Evolutionary conservation across 2,113 vertebrate genomes (phyloP).

Genomic region (Mormoops blainvillei): DNA sequence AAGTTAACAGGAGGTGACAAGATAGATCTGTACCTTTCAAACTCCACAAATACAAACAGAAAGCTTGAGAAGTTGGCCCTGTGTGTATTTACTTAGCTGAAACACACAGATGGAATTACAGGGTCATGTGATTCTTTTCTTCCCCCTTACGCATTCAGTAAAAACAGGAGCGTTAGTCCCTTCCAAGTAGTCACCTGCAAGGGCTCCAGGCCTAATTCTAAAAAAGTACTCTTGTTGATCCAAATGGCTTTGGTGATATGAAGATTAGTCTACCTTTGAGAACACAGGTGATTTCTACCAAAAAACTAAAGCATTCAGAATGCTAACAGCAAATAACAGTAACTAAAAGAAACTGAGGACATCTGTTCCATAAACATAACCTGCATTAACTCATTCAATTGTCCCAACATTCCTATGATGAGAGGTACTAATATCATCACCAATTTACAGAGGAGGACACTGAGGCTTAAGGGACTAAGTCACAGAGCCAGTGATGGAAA

Average conservation of each 20-base stretch:
- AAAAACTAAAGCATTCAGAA: neutral
- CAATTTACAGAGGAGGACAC: no score
- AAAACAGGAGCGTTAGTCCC: neutral
- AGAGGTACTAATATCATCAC: neutral
- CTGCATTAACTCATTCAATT: fast-evolving
- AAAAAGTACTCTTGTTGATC: neutral
- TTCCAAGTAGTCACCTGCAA: no score
- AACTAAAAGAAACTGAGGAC: fast-evolving
- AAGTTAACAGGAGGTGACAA: neutral
- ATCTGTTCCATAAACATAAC: neutral
- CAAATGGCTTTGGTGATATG: neutral
- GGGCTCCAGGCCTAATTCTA: neutral
- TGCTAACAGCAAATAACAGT: neutral
- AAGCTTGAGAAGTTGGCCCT: neutral
- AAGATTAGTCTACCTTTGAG: neutral
- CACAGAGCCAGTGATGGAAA: neutral
- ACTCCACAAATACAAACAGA: neutral
- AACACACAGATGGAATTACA: fast-evolving
- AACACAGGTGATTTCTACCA: neutral
- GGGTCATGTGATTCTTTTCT: fast-evolving
- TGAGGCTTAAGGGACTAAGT: neutral
- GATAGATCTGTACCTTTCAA: neutral
- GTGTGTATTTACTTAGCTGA: neutral
- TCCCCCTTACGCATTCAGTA: neutral
- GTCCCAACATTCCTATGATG: neutral